Evolutionary conservation across 2,113 vertebrate species (phyloP), one percentile per base, ranked within the genome.

Genomic region (Sialia sialis): DNA sequence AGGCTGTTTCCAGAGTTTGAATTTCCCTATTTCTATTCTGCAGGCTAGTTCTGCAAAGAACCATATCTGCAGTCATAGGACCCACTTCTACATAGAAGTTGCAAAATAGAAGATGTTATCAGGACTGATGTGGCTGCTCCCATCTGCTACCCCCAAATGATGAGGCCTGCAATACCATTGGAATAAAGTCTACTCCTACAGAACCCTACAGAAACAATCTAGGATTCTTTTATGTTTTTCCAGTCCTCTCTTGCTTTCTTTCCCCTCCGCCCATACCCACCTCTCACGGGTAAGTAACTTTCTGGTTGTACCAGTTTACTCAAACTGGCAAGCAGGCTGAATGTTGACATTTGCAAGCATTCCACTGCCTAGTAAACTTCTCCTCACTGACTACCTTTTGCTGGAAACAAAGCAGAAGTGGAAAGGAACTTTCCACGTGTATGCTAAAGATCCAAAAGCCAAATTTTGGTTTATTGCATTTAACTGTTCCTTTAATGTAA

Each of bases 251-350:
- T 55, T 6, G 2, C 49, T 69, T 41, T 32, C 75, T 62, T 79
- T 91, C 84, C 92, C 70, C 85, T 90, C 62, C 9, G 0, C 90
- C 82, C 21, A 41, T 32, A n/a, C 87, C 90, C 92, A 90, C 82
- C 63, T 73, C 49, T 62, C 67, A 13, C 3, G 38, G 18, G 43
- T 85, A 85, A 36, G 81, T 73, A 66, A 80, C 36, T 95, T 95
- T 80, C 91, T 93, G 89, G 94, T 93, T 62, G 78, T 91, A 94
- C 95, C 88, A 93, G 91, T 96, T 96, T 5, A 16, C 64, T 91
- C 44, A 67, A 73, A 70, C 56, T 69, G 79, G 70, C 1, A 25
- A 89, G 75, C 87, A 55, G 66, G 56, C 34, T 77, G 70, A 62
- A 4, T 36, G 74, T 66, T 94, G 84, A 85, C 89, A 75, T 87